These are phyloP conservation scores for Catocala sponsa DNA, from an alignment of 2,888 invertebrate genomes.

Conservation along the genomic window DNA sequence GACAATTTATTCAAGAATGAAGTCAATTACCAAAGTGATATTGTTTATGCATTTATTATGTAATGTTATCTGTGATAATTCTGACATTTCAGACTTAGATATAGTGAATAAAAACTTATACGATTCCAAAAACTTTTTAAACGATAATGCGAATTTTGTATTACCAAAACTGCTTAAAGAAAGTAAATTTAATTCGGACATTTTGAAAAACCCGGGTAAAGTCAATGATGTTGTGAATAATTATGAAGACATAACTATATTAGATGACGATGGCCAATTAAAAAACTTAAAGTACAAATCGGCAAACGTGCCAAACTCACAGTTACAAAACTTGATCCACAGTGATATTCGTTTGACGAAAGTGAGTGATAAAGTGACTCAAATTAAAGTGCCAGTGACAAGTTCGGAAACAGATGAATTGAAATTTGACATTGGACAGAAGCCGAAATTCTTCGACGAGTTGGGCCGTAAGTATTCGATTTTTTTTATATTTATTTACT, in stretches of 20 bases:
- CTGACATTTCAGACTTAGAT: constrained; percentile 39
- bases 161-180: constrained; percentile 64
- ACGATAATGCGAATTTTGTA: constrained; percentile 53
- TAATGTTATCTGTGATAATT: constrained; percentile 52
- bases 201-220: constrained; percentile 62
- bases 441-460: constrained; percentile 91
- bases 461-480: constrained; percentile 89
- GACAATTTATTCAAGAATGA: constrained; percentile 8
- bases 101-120: constrained; percentile 62
- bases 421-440: constrained; percentile 54
- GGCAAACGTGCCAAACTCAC: constrained; percentile 55
- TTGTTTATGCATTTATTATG: constrained; percentile 54
- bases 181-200: constrained; percentile 62
- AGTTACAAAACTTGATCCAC: constrained; percentile 45
- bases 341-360: constrained; percentile 47
- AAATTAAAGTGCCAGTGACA: constrained; percentile 42
- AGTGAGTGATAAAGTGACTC: constrained; percentile 47
- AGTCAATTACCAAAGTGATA: constrained; percentile 52
- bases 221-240: constrained; percentile 65
- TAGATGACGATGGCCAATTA: constrained; percentile 72
- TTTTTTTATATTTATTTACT: too few relatives aligned
- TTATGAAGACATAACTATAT: constrained; percentile 77
- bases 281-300: constrained; percentile 77
- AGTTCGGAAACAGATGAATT: constrained; percentile 35
- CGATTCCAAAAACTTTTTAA: constrained; percentile 64